A percentile compares a stretch with the other conserved stretches of the same genome.
phyloP scores from a whole-genome alignment of 2,888 invertebrate species.

The Spodoptera picta region DNA sequence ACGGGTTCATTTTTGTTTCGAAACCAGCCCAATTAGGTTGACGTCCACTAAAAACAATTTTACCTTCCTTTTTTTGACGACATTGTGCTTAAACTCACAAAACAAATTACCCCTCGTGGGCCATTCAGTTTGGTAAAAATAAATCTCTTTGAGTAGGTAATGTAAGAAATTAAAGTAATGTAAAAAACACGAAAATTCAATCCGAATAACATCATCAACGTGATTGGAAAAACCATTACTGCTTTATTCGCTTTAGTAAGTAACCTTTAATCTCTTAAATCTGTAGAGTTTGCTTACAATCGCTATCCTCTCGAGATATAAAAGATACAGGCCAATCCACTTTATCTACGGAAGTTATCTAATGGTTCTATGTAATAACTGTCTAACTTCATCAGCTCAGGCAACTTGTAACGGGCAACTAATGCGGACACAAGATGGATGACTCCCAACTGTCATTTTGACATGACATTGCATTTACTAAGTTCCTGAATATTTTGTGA shows the following conservation, averaged over 20 bases:
- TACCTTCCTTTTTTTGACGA: too few species aligned
- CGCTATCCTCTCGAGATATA: conserved; percentile 22
- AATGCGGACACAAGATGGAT: conserved; percentile 46
- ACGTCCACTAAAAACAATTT: too few species aligned
- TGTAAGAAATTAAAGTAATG: too few species aligned
- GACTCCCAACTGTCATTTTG: conserved; percentile 28
- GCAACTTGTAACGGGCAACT: conserved; percentile 27
- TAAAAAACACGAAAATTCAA: too few species aligned
- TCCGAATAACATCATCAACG: neutral
- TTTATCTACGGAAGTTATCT: conserved; percentile 43
- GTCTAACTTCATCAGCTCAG: conserved; percentile 38
- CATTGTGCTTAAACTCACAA: too few species aligned
- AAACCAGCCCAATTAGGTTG: too few species aligned
- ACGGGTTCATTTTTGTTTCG: too few species aligned
- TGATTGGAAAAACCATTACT: conserved; percentile 9
- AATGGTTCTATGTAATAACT: conserved; percentile 43
- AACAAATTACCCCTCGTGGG: too few species aligned
- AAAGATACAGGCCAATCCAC: conserved; percentile 49
- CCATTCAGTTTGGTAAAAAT: too few species aligned
- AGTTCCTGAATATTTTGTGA: conserved; percentile 17
- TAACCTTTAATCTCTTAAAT: conserved; percentile 32
- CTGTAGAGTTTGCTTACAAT: conserved; percentile 13
- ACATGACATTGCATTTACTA: conserved; percentile 25
- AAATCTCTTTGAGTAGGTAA: too few species aligned
- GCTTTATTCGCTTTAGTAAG: conserved; percentile 15